phyloP scores from a whole-genome alignment of 2,888 invertebrate species.

The Drosophila recens region DNA sequence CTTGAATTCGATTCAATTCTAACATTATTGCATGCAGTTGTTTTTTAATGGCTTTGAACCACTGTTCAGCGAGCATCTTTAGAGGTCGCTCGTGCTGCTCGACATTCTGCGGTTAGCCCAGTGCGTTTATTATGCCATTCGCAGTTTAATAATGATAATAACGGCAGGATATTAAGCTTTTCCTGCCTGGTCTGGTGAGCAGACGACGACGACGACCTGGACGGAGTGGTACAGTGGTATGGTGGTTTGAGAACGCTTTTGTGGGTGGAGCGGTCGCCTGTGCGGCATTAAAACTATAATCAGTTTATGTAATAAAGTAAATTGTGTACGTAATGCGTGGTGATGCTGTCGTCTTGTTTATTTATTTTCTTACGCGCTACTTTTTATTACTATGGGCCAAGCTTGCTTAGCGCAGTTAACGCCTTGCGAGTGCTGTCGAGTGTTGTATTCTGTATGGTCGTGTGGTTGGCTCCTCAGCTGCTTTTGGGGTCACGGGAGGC shows the following conservation, averaged over 20 bases:
- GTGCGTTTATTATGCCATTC: constrained; percentile 79
- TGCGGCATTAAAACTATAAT: constrained; percentile 78
- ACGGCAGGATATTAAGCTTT: constrained; percentile 80
- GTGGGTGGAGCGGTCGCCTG: constrained; percentile 21
- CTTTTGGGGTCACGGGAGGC: constrained; percentile 11
- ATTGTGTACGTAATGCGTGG: constrained; percentile 79
- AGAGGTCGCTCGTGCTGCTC: constrained; percentile 32
- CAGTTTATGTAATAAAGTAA: constrained; percentile 80
- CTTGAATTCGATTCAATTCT: not conserved
- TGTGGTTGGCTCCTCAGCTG: not conserved
- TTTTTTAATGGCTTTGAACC: not conserved
- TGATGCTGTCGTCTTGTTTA: constrained; percentile 78
- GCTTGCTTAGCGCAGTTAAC: constrained; percentile 70
- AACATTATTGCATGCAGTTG: constrained; percentile 8
- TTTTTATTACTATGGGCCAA: constrained; percentile 71
- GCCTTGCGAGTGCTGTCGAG: constrained; percentile 21
- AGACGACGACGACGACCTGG: constrained; percentile 13
- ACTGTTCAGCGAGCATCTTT: constrained; percentile 49
- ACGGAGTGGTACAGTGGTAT: not conserved
- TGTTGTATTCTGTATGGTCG: not conserved
- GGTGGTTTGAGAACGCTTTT: not conserved
- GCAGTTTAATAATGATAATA: constrained; percentile 82
- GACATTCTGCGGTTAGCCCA: constrained; percentile 70
- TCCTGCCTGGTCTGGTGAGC: constrained; percentile 61
- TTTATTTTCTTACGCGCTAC: constrained; percentile 74